These are phyloP conservation scores for Triops cancriformis DNA, from an alignment of 1,140 invertebrate species.

Conservation along the genomic window DNA sequence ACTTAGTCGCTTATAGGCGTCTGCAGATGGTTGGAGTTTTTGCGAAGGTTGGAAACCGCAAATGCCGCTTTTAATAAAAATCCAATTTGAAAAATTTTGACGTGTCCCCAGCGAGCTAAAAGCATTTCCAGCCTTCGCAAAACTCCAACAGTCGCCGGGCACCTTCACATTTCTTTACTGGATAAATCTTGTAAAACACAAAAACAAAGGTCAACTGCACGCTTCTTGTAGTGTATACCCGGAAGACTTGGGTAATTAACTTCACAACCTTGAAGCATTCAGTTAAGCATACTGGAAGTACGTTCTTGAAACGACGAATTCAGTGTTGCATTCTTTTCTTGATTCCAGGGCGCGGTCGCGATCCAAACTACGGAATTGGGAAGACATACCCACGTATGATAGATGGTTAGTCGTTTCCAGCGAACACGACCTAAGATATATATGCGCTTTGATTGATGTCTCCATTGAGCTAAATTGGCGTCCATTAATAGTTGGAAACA, in stretches of 20 bases:
- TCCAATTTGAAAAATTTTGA: too few species aligned
- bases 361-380: conserved; percentile 19
- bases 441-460: conserved; percentile 24
- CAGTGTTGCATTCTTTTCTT: neutral
- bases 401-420: conserved; percentile 25
- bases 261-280: neutral
- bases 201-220: neutral
- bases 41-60: too few species aligned
- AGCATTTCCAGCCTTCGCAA: too few species aligned
- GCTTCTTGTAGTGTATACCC: neutral
- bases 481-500: conserved; percentile 25
- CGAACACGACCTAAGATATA: conserved; percentile 23
- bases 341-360: neutral
- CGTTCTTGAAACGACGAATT: neutral
- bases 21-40: too few species aligned
- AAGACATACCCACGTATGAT: conserved; percentile 27
- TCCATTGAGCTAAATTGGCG: conserved; percentile 26
- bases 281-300: neutral
- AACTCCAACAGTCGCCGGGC: neutral
- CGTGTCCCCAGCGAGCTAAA: too few species aligned
- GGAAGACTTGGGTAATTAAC: neutral
- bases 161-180: neutral
- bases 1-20: too few species aligned
- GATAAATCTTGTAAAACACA: neutral
- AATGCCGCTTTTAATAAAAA: too few species aligned